These are phyloP conservation scores for Habropoda laboriosa DNA, from an alignment of 1,140 invertebrate species.

Conservation along the genomic window DNA sequence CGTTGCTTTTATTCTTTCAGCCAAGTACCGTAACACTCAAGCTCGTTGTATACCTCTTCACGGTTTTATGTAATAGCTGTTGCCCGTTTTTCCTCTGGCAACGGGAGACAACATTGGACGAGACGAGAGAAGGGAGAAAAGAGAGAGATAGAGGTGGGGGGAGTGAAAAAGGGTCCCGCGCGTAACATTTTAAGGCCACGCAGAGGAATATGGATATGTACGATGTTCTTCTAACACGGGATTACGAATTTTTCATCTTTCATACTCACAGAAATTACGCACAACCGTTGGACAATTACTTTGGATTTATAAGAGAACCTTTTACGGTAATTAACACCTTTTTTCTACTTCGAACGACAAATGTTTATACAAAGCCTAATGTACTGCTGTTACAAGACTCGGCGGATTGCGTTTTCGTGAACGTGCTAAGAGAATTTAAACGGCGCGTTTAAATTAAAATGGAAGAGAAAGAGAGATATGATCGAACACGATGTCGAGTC, in stretches of 20 bases:
- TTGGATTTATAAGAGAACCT: neutral
- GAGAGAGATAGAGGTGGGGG: too few species aligned
- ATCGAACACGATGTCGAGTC: neutral
- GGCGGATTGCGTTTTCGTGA: neutral
- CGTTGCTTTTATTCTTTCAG: neutral
- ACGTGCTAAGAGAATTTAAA: neutral
- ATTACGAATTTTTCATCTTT: neutral
- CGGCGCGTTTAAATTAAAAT: neutral
- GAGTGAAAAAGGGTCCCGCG: neutral
- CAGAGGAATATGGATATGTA: slow-evolving; percentile 5
- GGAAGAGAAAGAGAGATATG: neutral
- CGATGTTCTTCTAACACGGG: neutral
- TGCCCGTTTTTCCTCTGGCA: slow-evolving; percentile 46
- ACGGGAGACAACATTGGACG: slow-evolving; percentile 10
- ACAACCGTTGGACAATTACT: neutral
- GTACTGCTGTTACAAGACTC: too few species aligned
- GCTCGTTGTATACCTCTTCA: slow-evolving; percentile 36
- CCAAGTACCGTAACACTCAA: slow-evolving; percentile 46
- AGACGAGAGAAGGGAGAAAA: neutral
- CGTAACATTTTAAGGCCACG: slow-evolving; percentile 29
- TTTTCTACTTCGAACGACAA: too few species aligned
- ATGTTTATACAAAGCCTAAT: too few species aligned
- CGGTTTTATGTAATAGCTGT: slow-evolving; percentile 57
- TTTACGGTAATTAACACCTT: slow-evolving; percentile 1
- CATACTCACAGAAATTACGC: too few species aligned